phyloP scores from a whole-genome alignment of 2,888 invertebrate species.

The Amblyjoppa fuscipennis region DNA sequence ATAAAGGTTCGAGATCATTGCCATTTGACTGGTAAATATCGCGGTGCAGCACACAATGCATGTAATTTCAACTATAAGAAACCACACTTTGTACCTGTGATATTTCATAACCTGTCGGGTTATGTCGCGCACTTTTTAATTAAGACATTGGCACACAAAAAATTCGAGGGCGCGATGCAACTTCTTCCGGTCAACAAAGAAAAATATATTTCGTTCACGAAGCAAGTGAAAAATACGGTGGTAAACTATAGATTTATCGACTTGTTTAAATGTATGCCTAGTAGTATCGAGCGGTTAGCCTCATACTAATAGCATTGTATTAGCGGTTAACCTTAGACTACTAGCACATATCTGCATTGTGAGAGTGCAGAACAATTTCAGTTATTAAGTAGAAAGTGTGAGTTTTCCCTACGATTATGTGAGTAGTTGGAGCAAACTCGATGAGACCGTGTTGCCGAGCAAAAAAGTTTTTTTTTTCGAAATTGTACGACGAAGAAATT shows the following conservation, averaged over 20 bases:
- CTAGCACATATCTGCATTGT: constrained; percentile 25
- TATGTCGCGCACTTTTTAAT: no score
- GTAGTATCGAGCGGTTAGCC: constrained; percentile 68
- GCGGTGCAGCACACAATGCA: not conserved
- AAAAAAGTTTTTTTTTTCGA: no score
- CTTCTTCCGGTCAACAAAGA: constrained; percentile 76
- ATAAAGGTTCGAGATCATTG: constrained; percentile 9
- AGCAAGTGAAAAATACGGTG: constrained; percentile 55
- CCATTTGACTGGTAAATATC: not conserved
- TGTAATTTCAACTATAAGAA: not conserved
- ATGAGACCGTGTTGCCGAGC: no score
- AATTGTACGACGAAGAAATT: no score
- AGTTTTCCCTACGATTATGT: constrained; percentile 69
- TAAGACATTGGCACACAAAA: no score
- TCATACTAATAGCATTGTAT: not conserved
- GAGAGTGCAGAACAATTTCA: constrained; percentile 52
- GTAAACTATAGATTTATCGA: constrained; percentile 73
- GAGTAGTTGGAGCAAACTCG: no score
- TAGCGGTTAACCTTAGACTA: no score
- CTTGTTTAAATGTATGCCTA: constrained; percentile 75
- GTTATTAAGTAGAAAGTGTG: constrained; percentile 73
- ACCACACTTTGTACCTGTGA: not conserved
- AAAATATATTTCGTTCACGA: constrained; percentile 77
- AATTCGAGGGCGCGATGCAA: constrained; percentile 42
- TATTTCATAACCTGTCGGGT: no score